Evolutionary conservation across 2,888 invertebrate species (phyloP), one percentile per base, ranked within the genome.

Genomic region (Morpho deidamia): DNA sequence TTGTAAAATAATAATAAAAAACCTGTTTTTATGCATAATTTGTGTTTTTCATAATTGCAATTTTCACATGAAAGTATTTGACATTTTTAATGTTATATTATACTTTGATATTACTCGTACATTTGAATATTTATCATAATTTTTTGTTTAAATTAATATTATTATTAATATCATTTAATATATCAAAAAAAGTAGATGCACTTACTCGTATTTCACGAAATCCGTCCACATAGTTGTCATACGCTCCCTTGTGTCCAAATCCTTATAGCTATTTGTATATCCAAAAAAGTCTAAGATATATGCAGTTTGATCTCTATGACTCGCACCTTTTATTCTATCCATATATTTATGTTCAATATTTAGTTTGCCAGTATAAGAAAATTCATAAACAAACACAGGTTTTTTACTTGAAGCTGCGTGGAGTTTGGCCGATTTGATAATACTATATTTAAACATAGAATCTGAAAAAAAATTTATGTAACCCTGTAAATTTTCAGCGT

Each of bases 171-270:
- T n/a, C n/a, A n/a, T n/a, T n/a, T n/a, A n/a, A 23, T 3, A 23
- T 23, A 23, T 23, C 23, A 5, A 3, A 23, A 5, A 23, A 2
- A 23, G 23, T 5, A 23, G 23, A 23, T 23, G 4, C 55, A 78
- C 84, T 78, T 72, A 89, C 88, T 71, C 81, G 59, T 74, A 83
- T 66, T 77, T 84, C 0, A 76, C 68, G 59, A 83, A 89, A 61
- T 89, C 84, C 4, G 79, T 69, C 88, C 88, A 88, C 86, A 89
- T 86, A 2, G 65, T 59, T 0, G 80, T 83, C 78, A 89, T 68
- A 1, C 80, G 68, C 39, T 87, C 83, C 60, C 85, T 76, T 0
- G 71, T 80, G 56, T 83, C 76, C 57, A 87, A 63, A 62, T 88
- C 88, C 11, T 68, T 74, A 5, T 69, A 66, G 12, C 66, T 72